phyloP scores from a whole-genome alignment of 2,797 vertebrate species.

The Sarcoramphus papa region DNA sequence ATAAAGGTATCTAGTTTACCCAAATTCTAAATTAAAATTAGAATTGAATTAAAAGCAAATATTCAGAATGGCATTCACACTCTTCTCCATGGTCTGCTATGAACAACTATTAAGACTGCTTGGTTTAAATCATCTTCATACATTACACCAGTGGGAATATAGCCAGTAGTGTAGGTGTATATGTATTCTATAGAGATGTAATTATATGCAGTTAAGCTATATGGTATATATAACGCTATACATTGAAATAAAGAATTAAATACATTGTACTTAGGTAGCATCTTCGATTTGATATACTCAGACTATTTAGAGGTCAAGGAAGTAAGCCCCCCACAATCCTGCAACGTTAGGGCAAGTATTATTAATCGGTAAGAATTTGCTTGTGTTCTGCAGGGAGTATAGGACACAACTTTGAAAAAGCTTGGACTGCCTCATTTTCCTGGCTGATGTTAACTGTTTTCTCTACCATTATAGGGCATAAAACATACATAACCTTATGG shows the following conservation, averaged over 20 bases:
- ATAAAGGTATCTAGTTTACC: constrained; percentile 14
- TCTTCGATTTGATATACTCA: neutral
- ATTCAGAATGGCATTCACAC: constrained; percentile 30
- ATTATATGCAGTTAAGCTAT: neutral
- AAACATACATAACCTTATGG: neutral
- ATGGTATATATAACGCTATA: neutral
- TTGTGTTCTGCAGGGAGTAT: neutral
- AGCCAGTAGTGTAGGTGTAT: neutral
- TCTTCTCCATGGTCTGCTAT: constrained; percentile 28
- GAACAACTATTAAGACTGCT: constrained; percentile 3
- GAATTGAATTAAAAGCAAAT: constrained; percentile 21
- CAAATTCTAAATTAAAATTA: neutral
- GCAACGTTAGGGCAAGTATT: neutral
- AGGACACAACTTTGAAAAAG: neutral
- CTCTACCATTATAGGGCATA: neutral
- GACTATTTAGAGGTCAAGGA: neutral
- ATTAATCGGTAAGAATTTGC: neutral
- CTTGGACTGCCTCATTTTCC: neutral
- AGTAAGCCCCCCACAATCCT: neutral
- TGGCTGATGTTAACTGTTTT: neutral
- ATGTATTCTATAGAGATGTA: neutral
- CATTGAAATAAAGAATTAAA: neutral
- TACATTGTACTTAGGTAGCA: neutral
- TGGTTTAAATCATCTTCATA: constrained; percentile 40
- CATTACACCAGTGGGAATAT: neutral